These are phyloP conservation scores for Theropithecus gelada DNA, from an alignment of 2,113 vertebrate species.

Conservation along the genomic window DNA sequence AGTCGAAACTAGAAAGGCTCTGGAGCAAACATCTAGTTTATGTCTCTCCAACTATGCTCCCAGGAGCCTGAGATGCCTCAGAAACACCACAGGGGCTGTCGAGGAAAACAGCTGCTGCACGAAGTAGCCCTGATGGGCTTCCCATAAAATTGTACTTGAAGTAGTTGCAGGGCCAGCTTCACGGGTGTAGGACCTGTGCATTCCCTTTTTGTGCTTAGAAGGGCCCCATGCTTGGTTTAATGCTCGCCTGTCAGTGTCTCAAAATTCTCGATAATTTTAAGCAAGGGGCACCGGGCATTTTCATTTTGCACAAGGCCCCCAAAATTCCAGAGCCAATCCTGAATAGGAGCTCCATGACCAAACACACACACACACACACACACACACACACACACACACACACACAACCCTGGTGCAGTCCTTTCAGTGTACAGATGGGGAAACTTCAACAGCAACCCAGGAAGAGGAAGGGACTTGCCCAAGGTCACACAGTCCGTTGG, in stretches of 20 bases:
- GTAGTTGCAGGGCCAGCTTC: not conserved
- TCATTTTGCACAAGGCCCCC: not conserved
- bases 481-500: not conserved
- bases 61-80: not conserved
- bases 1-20: not conserved
- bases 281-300: not conserved
- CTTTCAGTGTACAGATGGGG: not conserved
- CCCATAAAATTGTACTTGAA: not conserved
- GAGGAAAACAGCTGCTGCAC: not conserved
- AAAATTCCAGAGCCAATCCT: not conserved
- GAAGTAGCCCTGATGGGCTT: not conserved
- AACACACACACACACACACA: not conserved
- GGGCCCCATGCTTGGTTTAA: not conserved
- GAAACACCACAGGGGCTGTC: not conserved
- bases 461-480: constrained; percentile 12
- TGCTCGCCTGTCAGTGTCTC: not conserved
- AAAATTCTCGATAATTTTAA: not conserved
- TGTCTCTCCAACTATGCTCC: constrained; percentile 9
- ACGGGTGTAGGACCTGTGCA: not conserved
- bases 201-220: not conserved
- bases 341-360: not conserved
- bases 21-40: constrained; percentile 3
- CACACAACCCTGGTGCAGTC: not conserved
- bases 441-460: constrained; percentile 1
- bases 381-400: not conserved